These are phyloP conservation scores for Ephestia elutella DNA, from an alignment of 1,140 invertebrate genomes.

Conservation along the genomic window DNA sequence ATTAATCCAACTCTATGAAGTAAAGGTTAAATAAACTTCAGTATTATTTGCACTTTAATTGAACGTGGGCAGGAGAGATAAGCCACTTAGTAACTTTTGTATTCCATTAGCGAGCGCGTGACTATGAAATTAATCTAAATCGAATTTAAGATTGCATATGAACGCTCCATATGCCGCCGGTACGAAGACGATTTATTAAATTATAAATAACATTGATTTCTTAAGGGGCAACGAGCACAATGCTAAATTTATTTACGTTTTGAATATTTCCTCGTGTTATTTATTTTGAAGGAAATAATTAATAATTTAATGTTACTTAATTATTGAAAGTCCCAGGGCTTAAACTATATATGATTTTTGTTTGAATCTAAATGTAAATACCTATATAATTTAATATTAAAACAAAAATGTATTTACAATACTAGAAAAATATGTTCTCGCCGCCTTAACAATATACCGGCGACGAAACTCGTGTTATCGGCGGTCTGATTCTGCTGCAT, in stretches of 20 bases:
- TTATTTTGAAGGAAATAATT: no score
- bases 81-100: constrained; percentile 12
- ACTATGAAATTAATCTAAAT: constrained; percentile 19
- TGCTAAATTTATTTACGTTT: not conserved
- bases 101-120: constrained; percentile 13
- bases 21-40: constrained; percentile 2
- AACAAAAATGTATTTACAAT: no score
- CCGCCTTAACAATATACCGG: constrained; percentile 13
- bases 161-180: not conserved
- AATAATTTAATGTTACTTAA: no score
- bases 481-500: constrained; percentile 48
- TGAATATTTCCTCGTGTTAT: no score
- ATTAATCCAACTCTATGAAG: not conserved
- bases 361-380: no score
- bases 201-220: no score
- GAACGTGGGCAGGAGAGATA: constrained; percentile 10
- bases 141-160: constrained; percentile 13
- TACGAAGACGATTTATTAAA: not conserved
- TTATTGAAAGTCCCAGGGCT: no score
- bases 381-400: no score
- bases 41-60: constrained; percentile 11
- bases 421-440: constrained; percentile 3
- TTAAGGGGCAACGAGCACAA: no score
- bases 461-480: constrained; percentile 48
- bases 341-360: no score